Conservation (phyloP, 2,888 invertebrate genomes). For the Cacoxenus indagator region DNA sequence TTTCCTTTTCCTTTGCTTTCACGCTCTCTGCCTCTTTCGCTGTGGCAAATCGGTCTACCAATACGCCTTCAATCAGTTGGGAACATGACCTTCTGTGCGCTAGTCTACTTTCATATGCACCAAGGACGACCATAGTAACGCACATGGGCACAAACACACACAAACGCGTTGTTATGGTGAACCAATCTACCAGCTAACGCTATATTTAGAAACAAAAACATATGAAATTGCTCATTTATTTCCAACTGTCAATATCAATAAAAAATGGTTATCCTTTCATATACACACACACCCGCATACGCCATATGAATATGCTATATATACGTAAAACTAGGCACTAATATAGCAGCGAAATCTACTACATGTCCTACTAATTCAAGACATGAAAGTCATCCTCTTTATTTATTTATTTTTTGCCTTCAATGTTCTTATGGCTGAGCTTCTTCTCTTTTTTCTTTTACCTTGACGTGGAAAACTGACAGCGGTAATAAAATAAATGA, state of each 20-base stretch:
- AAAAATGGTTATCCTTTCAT: constrained; percentile 58
- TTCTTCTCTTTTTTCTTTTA: constrained; percentile 21
- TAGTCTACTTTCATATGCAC: constrained; percentile 16
- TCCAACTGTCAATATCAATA: constrained; percentile 65
- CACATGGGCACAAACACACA: not conserved
- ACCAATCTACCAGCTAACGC: constrained; percentile 10
- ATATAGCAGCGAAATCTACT: constrained; percentile 4
- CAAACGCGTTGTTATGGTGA: not conserved
- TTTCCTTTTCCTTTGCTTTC: too few relatives aligned
- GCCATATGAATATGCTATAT: constrained; percentile 19
- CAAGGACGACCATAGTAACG: not conserved
- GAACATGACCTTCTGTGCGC: constrained; percentile 3
- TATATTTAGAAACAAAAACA: constrained; percentile 28
- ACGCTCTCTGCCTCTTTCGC: too few relatives aligned
- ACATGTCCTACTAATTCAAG: constrained; percentile 36
- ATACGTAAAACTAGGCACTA: constrained; percentile 26
- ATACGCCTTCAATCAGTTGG: not conserved
- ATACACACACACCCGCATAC: constrained; percentile 32
- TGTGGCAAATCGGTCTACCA: constrained; percentile 32
- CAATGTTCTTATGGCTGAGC: not conserved
- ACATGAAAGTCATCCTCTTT: constrained; percentile 11
- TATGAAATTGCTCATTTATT: constrained; percentile 58
- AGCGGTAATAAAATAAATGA: constrained; percentile 62
- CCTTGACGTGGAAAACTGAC: constrained; percentile 44
- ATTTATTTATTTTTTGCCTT: not conserved